Evolutionary conservation across 2,888 invertebrate species (phyloP), one percentile per base, ranked within the genome.

Genomic region (Morpho helenor): DNA sequence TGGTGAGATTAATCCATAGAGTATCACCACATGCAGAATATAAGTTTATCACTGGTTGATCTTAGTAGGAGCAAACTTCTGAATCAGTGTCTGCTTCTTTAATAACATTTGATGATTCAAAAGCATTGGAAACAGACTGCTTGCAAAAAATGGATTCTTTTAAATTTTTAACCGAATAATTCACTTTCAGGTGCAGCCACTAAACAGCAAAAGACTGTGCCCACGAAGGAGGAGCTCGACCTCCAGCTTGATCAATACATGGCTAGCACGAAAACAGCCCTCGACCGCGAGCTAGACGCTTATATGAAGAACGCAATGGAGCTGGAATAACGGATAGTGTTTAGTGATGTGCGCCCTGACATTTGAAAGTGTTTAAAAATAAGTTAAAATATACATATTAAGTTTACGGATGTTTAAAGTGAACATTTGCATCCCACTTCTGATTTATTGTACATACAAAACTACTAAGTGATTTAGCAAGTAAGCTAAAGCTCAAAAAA

Each of bases 241-340:
- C 90, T 89, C n/a, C 93, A 95, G 69, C 76, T 95, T 42, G 95
- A 95, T 67, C 92, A 92, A 58, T 95, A 95, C 81, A 95, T 95
- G 95, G 91, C 94, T 4, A 92, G 92, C 68, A 93, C 93, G 31
- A 93, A 92, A 70, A 80, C 83, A 0, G 84, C 84, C 0, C 80
- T 93, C 0, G 93, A 94, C 74, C 76, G 79, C n/a, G 91, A 93
- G 61, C 73, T 93, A 0, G 93, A 93, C 47, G 75, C 77, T 0
- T 93, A 93, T 69, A 93, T 88, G 87, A 67, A 69, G 57, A 65
- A 62, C 23, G 68, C 68, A 0, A 66, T 71, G 69, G 71, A 72
- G 2, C 31, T 65, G 7, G 67, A 72, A 48, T 70, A 66, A 10
- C n/a, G 8, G 8, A 44, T 40, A 51, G 49, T 49, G 48, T n/a